Conservation (phyloP, 2,888 invertebrate genomes). For the Hecatera dysodea region DNA sequence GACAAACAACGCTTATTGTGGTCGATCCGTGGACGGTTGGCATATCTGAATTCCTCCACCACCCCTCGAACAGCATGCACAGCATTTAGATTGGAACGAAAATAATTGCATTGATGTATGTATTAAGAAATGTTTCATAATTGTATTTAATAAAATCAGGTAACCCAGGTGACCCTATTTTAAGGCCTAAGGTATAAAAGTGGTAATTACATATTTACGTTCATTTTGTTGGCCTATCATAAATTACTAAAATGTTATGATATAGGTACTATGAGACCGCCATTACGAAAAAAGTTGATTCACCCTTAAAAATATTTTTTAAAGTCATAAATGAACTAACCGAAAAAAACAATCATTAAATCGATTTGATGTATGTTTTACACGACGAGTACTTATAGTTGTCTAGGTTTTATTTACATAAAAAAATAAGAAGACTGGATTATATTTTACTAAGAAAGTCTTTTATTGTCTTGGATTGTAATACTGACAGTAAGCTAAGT, state of each 20-base stretch:
- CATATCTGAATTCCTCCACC: too few species aligned
- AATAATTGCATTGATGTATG: neutral
- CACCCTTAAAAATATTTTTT: conserved; percentile 7
- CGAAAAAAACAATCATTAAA: conserved; percentile 2
- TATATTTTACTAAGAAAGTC: conserved; percentile 10
- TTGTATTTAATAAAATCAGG: neutral
- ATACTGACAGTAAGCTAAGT: conserved; percentile 26
- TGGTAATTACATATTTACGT: neutral
- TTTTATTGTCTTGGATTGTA: conserved; percentile 16
- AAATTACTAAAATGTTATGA: neutral
- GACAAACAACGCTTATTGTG: neutral
- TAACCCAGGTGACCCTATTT: neutral
- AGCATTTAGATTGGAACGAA: neutral
- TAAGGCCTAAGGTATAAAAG: neutral
- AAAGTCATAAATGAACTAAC: conserved; percentile 29
- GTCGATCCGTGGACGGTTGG: neutral
- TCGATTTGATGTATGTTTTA: conserved; percentile 9
- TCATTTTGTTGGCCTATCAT: neutral
- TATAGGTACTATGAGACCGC: neutral
- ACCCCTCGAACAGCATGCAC: too few species aligned
- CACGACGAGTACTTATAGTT: conserved; percentile 38
- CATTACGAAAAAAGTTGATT: conserved; percentile 19
- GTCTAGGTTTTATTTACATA: conserved; percentile 28
- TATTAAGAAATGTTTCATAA: neutral
- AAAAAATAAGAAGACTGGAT: conserved; percentile 20